These are phyloP conservation scores for Gymnogyps californianus DNA, from an alignment of 2,113 vertebrate species.

Conservation along the genomic window DNA sequence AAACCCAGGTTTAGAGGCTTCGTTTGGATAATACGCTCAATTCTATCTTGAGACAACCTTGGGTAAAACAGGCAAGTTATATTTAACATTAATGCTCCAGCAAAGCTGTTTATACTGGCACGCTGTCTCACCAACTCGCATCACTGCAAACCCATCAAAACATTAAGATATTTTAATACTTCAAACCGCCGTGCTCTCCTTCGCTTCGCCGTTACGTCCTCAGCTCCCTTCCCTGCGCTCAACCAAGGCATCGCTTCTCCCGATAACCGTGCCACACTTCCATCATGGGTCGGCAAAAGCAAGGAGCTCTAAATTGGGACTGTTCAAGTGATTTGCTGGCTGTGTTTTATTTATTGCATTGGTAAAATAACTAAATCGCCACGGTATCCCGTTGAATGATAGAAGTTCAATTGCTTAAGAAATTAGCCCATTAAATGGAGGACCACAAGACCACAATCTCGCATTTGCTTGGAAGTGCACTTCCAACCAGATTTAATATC, in stretches of 20 bases:
- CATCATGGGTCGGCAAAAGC: not conserved
- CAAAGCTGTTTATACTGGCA: not conserved
- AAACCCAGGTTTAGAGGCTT: not conserved
- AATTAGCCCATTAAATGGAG: constrained; percentile 45
- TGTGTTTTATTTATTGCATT: not conserved
- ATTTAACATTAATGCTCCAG: not conserved
- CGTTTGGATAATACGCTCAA: fast-evolving
- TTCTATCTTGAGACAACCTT: not conserved
- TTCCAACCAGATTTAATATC: not conserved
- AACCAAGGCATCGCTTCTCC: not conserved
- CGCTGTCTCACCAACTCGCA: not conserved
- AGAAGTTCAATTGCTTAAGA: constrained; percentile 47
- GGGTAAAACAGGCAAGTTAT: not conserved
- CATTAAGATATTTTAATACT: not conserved
- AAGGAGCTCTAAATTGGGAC: not conserved
- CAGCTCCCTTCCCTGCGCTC: not conserved
- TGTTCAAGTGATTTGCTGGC: not conserved
- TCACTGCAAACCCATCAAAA: not conserved
- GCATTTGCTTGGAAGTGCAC: not conserved
- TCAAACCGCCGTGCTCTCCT: not conserved
- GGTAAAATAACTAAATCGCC: constrained; percentile 45
- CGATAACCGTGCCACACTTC: not conserved
- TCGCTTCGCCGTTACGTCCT: fast-evolving
- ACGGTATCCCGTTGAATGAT: constrained; percentile 23
- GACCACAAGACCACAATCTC: not conserved